Conservation (phyloP, 2,888 invertebrate genomes). For the Drosophila leonis region DNA sequence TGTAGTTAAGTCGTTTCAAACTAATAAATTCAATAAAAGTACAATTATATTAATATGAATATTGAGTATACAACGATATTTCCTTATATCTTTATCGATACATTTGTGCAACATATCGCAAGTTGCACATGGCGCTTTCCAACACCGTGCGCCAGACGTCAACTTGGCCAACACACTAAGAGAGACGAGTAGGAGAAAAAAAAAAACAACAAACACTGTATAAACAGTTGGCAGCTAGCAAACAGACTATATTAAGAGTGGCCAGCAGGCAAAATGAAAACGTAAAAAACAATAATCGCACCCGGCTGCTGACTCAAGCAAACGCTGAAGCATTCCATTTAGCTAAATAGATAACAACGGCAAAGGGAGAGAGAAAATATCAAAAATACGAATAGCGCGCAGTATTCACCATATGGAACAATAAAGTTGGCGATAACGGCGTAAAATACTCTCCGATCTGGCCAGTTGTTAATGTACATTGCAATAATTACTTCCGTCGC, state of each 20-base stretch:
- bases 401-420: conserved; percentile 52
- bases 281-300: conserved; percentile 28
- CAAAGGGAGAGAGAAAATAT: conserved; percentile 16
- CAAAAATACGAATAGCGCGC: conserved; percentile 15
- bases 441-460: conserved; percentile 19
- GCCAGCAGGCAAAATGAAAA: conserved; percentile 24
- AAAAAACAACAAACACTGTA: conserved; percentile 52
- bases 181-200: conserved; percentile 3
- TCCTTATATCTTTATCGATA: conserved; percentile 34
- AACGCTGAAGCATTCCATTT: conserved; percentile 30
- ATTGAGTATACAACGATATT: background rate
- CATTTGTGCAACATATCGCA: conserved; percentile 19
- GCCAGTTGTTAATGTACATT: conserved; percentile 30
- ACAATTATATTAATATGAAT: background rate
- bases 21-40: conserved; percentile 36
- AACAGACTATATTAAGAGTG: conserved; percentile 25
- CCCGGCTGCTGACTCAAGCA: conserved; percentile 29
- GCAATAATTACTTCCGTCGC: conserved; percentile 34
- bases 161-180: conserved; percentile 29
- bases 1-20: conserved; percentile 34
- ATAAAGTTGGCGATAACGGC: conserved; percentile 42
- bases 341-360: conserved; percentile 37
- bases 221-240: conserved; percentile 70
- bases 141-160: conserved; percentile 43
- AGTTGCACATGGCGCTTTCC: conserved; percentile 21